Evolutionary conservation across 2,797 vertebrate species (phyloP).

Genomic region (Gymnopithys bicolor): DNA sequence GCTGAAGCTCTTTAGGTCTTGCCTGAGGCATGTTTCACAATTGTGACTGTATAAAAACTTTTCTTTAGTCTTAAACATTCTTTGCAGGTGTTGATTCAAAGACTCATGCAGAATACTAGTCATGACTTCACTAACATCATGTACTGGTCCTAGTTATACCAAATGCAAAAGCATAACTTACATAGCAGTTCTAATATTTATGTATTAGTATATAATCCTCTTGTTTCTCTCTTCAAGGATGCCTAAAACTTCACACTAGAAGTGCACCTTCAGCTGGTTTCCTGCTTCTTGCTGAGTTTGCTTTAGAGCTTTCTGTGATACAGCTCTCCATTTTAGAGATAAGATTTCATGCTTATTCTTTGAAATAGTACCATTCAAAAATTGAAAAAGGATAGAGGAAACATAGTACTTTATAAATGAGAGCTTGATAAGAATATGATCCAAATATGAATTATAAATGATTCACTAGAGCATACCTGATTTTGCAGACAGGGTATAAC

Average conservation of each 20-base stretch:
- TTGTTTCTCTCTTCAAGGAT: background rate
- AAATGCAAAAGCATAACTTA: background rate
- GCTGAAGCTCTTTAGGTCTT: background rate
- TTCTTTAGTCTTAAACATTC: background rate
- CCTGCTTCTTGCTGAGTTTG: background rate
- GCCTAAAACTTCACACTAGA: background rate
- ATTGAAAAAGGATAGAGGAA: background rate
- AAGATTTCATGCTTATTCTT: background rate
- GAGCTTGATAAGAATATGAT: background rate
- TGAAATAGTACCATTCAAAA: background rate
- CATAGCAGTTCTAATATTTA: background rate
- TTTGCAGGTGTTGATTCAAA: background rate
- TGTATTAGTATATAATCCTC: background rate
- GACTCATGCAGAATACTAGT: background rate
- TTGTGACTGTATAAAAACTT: background rate
- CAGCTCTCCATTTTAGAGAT: background rate
- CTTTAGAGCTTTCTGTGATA: background rate
- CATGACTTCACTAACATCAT: background rate
- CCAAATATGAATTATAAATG: background rate
- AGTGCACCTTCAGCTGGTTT: background rate
- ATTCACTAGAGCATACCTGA: background rate
- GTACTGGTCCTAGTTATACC: background rate
- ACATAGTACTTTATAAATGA: background rate
- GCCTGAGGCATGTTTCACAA: background rate
- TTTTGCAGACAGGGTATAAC: background rate